These are phyloP conservation scores for Diplodus puntazzo DNA, from an alignment of 2,797 vertebrate species.

Conservation along the genomic window DNA sequence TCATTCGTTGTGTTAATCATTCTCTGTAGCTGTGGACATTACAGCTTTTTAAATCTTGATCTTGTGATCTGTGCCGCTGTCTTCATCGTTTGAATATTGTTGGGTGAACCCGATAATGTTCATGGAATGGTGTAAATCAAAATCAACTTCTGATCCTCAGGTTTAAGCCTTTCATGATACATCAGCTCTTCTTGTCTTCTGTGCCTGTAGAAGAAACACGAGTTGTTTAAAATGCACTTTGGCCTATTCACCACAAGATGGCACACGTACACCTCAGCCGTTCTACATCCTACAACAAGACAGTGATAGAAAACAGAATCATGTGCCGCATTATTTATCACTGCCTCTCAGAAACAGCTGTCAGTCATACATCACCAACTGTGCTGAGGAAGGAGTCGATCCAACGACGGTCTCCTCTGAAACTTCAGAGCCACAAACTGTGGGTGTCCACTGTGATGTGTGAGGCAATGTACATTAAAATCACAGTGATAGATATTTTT, in stretches of 20 bases:
- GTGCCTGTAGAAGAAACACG: accelerated
- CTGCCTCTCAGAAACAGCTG: background rate
- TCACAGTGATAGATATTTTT: background rate
- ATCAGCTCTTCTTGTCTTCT: background rate
- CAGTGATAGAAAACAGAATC: background rate
- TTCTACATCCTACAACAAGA: background rate
- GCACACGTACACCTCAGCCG: constrained; percentile 36
- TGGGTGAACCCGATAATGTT: background rate
- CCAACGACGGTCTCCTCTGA: background rate
- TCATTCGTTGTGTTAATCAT: background rate
- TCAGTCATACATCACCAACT: background rate
- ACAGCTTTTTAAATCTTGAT: background rate
- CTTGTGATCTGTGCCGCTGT: background rate
- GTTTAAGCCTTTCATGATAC: background rate
- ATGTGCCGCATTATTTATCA: background rate
- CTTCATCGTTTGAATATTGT: background rate
- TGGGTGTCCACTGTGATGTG: too few species aligned
- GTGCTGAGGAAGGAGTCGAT: background rate
- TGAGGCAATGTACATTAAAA: background rate
- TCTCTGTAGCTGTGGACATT: background rate
- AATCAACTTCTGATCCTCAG: background rate
- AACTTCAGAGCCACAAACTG: background rate
- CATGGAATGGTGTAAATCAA: background rate
- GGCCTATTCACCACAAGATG: constrained; percentile 75
- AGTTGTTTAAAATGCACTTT: constrained; percentile 27